phyloP scores from a whole-genome alignment of 2,888 invertebrate genomes.

The Clepsis dumicolana region DNA sequence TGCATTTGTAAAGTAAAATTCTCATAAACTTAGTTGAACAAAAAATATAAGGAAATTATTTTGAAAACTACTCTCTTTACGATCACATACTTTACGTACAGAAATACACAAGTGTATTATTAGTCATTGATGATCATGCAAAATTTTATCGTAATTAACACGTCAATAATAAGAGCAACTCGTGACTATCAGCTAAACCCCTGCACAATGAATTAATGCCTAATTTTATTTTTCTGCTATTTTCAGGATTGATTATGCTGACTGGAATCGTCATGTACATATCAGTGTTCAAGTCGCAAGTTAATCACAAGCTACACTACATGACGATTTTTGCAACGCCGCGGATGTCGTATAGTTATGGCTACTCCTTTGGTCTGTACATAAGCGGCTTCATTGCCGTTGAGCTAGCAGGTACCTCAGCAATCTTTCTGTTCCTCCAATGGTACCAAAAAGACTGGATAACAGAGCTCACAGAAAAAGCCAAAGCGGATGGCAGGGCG shows the following conservation, averaged over 20 bases:
- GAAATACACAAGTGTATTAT: no score
- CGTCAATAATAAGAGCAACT: no score
- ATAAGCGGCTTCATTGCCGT: conserved; percentile 94
- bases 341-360: conserved; percentile 94
- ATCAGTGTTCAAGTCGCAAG: conserved; percentile 96
- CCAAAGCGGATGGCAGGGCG: conserved; percentile 79
- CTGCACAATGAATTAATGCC: not conserved
- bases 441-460: conserved; percentile 90
- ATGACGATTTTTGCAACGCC: conserved; percentile 92
- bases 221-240: conserved; percentile 12
- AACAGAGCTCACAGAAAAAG: conserved; percentile 80
- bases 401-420: conserved; percentile 94
- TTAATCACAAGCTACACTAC: conserved; percentile 94
- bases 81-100: no score
- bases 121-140: no score
- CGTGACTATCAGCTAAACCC: no score
- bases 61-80: not conserved
- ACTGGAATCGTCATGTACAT: conserved; percentile 97
- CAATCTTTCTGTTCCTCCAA: conserved; percentile 94
- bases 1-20: not conserved
- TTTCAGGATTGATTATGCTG: conserved; percentile 94
- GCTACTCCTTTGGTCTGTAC: conserved; percentile 95
- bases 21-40: not conserved
- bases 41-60: no score
- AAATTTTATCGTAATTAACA: no score